Conservation (phyloP, 2,888 invertebrate species). For the Standfussiana lucernea region DNA sequence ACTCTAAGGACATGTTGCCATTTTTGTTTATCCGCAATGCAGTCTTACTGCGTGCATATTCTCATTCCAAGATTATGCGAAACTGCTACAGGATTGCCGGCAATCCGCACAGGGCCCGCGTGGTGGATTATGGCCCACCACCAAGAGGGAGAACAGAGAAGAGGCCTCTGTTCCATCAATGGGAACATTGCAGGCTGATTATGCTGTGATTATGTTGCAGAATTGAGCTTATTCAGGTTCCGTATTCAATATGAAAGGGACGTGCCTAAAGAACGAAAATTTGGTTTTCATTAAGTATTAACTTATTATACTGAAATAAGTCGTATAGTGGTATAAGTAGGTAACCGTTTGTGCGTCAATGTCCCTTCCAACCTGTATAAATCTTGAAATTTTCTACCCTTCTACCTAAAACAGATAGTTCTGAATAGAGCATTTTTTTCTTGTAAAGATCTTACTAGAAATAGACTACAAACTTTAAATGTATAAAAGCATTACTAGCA, state of each 20-base stretch:
- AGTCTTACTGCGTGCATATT: conserved; percentile 27
- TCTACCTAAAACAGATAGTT: too few relatives aligned
- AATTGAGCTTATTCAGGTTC: not conserved
- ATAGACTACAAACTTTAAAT: not conserved
- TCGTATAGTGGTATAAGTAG: too few relatives aligned
- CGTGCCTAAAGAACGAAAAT: too few relatives aligned
- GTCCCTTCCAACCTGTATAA: too few relatives aligned
- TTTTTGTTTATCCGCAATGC: conserved; percentile 43
- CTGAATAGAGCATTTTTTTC: too few relatives aligned
- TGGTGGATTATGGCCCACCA: not conserved
- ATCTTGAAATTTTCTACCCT: too few relatives aligned
- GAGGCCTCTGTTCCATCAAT: not conserved
- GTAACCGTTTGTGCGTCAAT: too few relatives aligned
- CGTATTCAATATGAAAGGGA: too few relatives aligned
- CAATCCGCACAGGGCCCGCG: not conserved
- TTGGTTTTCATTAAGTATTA: too few relatives aligned
- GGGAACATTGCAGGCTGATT: not conserved
- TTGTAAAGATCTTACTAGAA: too few relatives aligned
- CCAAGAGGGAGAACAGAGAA: not conserved
- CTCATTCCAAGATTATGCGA: not conserved
- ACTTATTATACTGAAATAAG: too few relatives aligned
- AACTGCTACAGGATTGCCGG: conserved; percentile 2
- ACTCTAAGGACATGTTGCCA: conserved; percentile 6
- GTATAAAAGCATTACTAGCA: not conserved
- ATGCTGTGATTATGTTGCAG: not conserved